A percentile compares a stretch with the other conserved stretches of the same genome.
phyloP scores from a whole-genome alignment of 1,140 invertebrate species.

The Whitmania pigra region DNA sequence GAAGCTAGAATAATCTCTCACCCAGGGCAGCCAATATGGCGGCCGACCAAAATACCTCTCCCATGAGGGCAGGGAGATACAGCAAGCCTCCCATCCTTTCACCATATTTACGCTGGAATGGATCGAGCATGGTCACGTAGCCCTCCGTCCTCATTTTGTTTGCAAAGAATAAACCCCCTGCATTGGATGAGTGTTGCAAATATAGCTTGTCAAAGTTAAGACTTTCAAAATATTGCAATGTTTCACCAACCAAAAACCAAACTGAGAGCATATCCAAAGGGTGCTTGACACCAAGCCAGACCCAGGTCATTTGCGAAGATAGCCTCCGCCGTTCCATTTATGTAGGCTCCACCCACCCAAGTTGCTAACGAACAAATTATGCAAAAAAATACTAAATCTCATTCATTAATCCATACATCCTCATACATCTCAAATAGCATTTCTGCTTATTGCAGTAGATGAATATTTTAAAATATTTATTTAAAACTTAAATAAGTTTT shows the following conservation, averaged over 20 bases:
- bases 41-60: constrained; percentile 94
- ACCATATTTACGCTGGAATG: constrained; percentile 79
- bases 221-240: too few relatives aligned
- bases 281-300: constrained; percentile 89
- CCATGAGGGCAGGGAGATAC: constrained; percentile 87
- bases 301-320: constrained; percentile 67
- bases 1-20: constrained; percentile 31
- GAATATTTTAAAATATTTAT: too few relatives aligned
- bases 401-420: not conserved
- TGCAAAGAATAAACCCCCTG: constrained; percentile 92
- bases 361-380: constrained; percentile 54
- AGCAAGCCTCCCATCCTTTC: constrained; percentile 89
- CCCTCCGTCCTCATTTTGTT: constrained; percentile 91
- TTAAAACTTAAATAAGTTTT: too few relatives aligned
- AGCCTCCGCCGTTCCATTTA: constrained; percentile 92
- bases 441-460: too few relatives aligned
- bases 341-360: constrained; percentile 97
- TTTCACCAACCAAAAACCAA: constrained; percentile 59
- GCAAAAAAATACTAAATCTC: constrained; percentile 22
- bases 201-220: too few relatives aligned
- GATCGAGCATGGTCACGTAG: constrained; percentile 97
- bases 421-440: too few relatives aligned
- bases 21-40: constrained; percentile 87
- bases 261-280: constrained; percentile 87
- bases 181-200: constrained; percentile 21